Evolutionary conservation across 2,113 vertebrate species (phyloP).

Genomic region (Oryzias woworae): DNA sequence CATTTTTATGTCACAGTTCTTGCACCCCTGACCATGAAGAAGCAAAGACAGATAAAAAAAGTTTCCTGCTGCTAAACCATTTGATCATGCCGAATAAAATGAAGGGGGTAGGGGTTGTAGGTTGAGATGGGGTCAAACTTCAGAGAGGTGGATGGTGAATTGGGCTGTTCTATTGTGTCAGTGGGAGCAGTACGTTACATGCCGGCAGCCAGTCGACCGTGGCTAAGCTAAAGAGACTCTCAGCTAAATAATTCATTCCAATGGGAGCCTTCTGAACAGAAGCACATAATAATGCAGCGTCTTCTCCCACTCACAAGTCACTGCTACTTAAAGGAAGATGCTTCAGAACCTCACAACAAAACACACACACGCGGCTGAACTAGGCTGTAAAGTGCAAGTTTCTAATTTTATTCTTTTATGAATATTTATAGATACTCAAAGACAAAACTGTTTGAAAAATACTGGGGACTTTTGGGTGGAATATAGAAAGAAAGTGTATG

Average conservation of each 20-base stretch:
- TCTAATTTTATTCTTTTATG: slow-evolving; percentile 66
- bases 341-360: slow-evolving; percentile 17
- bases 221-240: slow-evolving; percentile 75
- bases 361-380: slow-evolving; percentile 7
- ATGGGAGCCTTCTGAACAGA: slow-evolving; percentile 49
- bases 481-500: slow-evolving; percentile 14
- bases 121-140: slow-evolving; percentile 36
- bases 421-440: slow-evolving; percentile 63
- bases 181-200: slow-evolving; percentile 53
- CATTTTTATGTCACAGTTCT: background rate
- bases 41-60: background rate
- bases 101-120: slow-evolving; percentile 7
- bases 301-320: slow-evolving; percentile 31
- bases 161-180: slow-evolving; percentile 58
- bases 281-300: slow-evolving; percentile 32
- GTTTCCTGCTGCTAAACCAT: slow-evolving; percentile 14
- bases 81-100: slow-evolving; percentile 18
- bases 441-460: slow-evolving; percentile 42
- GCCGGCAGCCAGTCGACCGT: slow-evolving; percentile 58
- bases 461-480: slow-evolving; percentile 27
- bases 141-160: slow-evolving; percentile 38
- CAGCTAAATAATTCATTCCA: slow-evolving; percentile 74
- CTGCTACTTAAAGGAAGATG: slow-evolving; percentile 35
- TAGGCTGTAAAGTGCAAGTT: slow-evolving; percentile 21
- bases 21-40: background rate